Conservation (phyloP, 2,113 vertebrate species). For the Guaruba guarouba region DNA sequence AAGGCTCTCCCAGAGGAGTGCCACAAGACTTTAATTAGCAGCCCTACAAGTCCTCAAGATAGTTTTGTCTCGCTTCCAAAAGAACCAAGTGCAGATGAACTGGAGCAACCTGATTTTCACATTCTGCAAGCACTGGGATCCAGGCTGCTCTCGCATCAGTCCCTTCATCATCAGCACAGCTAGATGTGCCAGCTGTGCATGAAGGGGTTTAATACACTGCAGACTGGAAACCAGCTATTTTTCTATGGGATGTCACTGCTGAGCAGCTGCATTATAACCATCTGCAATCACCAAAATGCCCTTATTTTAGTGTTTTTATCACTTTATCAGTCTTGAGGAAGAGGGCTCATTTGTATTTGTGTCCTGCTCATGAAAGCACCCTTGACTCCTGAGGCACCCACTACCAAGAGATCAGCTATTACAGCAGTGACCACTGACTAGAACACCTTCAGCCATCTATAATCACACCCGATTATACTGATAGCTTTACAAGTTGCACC, state of each 20-base stretch:
- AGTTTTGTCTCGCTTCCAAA: slow-evolving; percentile 22
- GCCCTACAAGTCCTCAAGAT: neutral
- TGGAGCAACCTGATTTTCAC: slow-evolving; percentile 1
- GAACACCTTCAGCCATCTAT: neutral
- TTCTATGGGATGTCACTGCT: neutral
- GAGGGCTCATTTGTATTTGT: neutral
- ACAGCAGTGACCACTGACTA: neutral
- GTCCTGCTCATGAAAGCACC: neutral
- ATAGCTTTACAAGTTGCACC: neutral
- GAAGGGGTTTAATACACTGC: neutral
- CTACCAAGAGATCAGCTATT: neutral
- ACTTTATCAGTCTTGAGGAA: neutral
- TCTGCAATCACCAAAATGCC: slow-evolving; percentile 15
- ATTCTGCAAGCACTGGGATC: slow-evolving; percentile 22
- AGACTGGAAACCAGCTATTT: slow-evolving; percentile 18
- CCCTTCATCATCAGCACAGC: slow-evolving; percentile 33
- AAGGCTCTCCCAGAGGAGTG: neutral
- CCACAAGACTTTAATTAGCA: slow-evolving; percentile 25
- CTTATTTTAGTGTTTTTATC: neutral
- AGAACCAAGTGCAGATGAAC: slow-evolving; percentile 25
- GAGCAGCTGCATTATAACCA: slow-evolving; percentile 43
- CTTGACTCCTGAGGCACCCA: neutral
- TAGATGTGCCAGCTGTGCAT: slow-evolving; percentile 44
- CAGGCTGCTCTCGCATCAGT: slow-evolving; percentile 27
- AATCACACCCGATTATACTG: fast-evolving